Conservation (phyloP, 2,113 vertebrate genomes). For the Platanista minor region DNA sequence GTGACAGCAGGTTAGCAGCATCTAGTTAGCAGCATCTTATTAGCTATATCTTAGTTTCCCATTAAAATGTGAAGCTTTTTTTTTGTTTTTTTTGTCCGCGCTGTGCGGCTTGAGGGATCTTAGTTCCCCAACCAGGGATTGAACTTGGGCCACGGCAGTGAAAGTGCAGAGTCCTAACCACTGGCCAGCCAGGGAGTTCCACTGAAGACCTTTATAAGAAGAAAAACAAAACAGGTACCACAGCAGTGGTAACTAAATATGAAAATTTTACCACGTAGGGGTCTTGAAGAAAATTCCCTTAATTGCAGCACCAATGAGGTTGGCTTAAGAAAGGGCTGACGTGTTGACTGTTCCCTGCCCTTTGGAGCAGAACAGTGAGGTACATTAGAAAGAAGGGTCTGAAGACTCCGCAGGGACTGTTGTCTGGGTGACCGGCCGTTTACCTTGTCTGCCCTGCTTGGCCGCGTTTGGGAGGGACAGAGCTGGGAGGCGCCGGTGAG, state of each 20-base stretch:
- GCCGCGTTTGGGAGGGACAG: neutral
- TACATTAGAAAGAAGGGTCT: neutral
- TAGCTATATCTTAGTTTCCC: neutral
- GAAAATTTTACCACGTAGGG: neutral
- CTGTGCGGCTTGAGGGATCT: too few species aligned
- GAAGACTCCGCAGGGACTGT: rapidly evolving
- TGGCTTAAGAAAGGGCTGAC: neutral
- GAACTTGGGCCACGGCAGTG: too few species aligned
- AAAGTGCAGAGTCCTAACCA: rapidly evolving
- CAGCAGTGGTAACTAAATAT: neutral
- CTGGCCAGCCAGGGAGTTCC: too few species aligned
- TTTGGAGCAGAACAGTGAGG: neutral
- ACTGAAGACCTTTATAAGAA: neutral
- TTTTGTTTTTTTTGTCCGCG: too few species aligned
- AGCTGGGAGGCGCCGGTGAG: neutral
- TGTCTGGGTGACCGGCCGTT: neutral
- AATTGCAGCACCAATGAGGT: rapidly evolving
- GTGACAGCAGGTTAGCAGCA: neutral
- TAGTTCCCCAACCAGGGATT: too few species aligned
- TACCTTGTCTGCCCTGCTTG: neutral
- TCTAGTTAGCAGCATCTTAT: neutral
- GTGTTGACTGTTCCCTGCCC: neutral
- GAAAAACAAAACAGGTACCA: too few species aligned
- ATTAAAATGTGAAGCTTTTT: neutral
- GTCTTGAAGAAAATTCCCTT: neutral